phyloP scores from a whole-genome alignment of 2,797 vertebrate genomes.

The Xyrichtys novacula region DNA sequence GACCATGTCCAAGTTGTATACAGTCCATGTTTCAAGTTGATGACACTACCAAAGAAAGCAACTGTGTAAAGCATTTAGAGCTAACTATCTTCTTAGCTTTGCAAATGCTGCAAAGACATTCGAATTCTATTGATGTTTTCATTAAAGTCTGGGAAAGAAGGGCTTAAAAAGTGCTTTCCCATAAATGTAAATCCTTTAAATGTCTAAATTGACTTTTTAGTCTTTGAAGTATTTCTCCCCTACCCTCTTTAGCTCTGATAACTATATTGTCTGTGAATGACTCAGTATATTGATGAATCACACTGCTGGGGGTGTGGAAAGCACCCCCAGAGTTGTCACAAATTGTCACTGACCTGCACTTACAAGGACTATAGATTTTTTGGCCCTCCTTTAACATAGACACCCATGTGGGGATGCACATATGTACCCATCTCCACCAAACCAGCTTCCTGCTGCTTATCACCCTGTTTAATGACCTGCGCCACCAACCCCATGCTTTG shows the following conservation, averaged over 20 bases:
- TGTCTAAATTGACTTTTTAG: not conserved
- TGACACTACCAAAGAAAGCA: not conserved
- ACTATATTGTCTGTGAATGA: not conserved
- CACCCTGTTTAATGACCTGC: conserved; percentile 80
- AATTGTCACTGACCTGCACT: conserved; percentile 60
- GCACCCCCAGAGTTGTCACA: conserved; percentile 28
- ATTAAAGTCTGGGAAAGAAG: not conserved
- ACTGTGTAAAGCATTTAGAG: not conserved
- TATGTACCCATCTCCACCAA: conserved; percentile 50
- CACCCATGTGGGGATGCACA: conserved; percentile 41
- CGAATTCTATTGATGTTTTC: not conserved
- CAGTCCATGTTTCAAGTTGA: too few relatives aligned
- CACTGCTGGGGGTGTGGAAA: conserved; percentile 8
- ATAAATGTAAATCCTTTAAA: not conserved
- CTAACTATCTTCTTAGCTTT: not conserved
- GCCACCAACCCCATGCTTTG: conserved; percentile 69
- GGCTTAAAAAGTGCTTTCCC: not conserved
- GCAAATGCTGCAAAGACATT: not conserved
- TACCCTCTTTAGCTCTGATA: not conserved
- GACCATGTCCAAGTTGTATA: too few relatives aligned
- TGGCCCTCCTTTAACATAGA: conserved; percentile 30
- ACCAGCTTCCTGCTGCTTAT: conserved; percentile 70
- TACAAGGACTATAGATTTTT: conserved; percentile 61
- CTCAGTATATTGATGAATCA: conserved; percentile 40
- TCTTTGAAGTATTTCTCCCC: not conserved